A percentile compares a stretch with the other conserved stretches of the same genome.
Conservation (phyloP, 2,888 invertebrate genomes). For the Exephanes ischioxanthus region DNA sequence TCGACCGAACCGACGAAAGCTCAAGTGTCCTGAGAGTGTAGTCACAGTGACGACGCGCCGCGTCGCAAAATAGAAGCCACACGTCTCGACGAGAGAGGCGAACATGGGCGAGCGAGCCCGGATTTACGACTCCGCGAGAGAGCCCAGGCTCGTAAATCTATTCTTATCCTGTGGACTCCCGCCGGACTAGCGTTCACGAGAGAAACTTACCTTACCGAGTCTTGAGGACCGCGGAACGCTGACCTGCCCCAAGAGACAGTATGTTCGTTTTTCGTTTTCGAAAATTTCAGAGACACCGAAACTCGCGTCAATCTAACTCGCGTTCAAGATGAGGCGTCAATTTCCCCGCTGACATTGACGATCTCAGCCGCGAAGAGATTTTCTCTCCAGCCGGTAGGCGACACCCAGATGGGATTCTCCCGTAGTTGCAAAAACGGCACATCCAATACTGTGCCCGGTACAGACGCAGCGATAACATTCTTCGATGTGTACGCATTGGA, state of each 20-base stretch:
- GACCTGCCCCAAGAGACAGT: constrained; percentile 52
- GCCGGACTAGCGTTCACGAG: constrained; percentile 26
- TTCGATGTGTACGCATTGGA: neutral
- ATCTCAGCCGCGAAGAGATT: neutral
- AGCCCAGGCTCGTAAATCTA: constrained; percentile 60
- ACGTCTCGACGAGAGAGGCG: constrained; percentile 18
- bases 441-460: too few species aligned
- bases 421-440: neutral
- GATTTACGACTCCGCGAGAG: constrained; percentile 54
- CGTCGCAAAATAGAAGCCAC: constrained; percentile 45
- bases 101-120: constrained; percentile 21
- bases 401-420: neutral
- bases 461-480: neutral
- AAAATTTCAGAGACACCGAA: neutral
- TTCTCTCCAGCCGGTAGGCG: constrained; percentile 6
- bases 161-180: constrained; percentile 58
- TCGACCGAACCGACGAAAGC: neutral
- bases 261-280: neutral
- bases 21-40: neutral
- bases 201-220: constrained; percentile 30
- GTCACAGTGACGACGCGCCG: neutral
- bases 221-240: constrained; percentile 45
- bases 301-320: neutral
- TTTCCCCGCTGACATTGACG: neutral
- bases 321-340: constrained; percentile 9